Conservation (phyloP, 2,888 invertebrate species). For the Agonopterix heracliana region DNA sequence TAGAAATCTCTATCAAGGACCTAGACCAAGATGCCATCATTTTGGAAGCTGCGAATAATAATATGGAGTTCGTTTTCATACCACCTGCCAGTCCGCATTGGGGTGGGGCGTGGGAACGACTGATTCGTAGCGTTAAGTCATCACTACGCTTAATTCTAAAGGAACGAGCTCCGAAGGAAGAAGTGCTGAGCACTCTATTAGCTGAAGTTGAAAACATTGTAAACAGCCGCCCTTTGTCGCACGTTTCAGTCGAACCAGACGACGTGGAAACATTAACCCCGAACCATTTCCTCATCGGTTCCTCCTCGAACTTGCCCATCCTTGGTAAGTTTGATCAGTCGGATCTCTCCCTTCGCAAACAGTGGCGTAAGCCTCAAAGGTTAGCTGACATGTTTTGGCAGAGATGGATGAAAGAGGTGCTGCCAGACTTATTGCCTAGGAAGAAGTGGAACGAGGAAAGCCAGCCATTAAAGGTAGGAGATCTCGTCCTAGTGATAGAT, state of each 20-base stretch:
- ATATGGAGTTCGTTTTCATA: conserved; percentile 13
- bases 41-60: conserved; percentile 1
- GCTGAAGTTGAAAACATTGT: conserved; percentile 5
- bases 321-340: too few species aligned
- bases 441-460: conserved; percentile 7
- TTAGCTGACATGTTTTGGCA: conserved; percentile 14
- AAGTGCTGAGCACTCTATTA: conserved; percentile 5
- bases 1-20: not conserved
- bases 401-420: conserved; percentile 10
- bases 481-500: not conserved
- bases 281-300: conserved; percentile 7
- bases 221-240: conserved; percentile 3
- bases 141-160: conserved; percentile 3
- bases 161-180: conserved; percentile 5
- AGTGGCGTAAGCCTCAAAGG: conserved; percentile 13
- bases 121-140: conserved; percentile 16
- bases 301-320: not conserved
- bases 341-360: not conserved
- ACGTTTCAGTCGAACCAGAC: conserved; percentile 2
- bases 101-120: conserved; percentile 20
- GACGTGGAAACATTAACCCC: conserved; percentile 8
- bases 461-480: conserved; percentile 4
- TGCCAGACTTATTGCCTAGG: conserved; percentile 14
- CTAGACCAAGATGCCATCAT: conserved; percentile 1
- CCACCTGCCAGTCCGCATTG: conserved; percentile 16